These are phyloP conservation scores for Caradrina kadenii DNA, from an alignment of 2,888 invertebrate species.

Conservation along the genomic window DNA sequence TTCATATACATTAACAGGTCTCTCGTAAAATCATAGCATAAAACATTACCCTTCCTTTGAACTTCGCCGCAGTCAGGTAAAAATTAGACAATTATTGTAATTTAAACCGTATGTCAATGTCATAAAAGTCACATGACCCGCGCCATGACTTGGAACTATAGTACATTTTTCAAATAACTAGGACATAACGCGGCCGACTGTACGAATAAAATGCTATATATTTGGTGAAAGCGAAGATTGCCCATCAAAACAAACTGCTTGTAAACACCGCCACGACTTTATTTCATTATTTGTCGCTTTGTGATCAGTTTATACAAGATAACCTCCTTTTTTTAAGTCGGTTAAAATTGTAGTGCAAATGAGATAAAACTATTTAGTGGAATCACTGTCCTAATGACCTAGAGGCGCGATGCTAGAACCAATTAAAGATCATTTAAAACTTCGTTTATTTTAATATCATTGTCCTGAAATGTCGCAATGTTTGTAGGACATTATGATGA, in stretches of 20 bases:
- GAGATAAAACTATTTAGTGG: neutral
- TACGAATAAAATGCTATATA: conserved; percentile 68
- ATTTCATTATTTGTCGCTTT: neutral
- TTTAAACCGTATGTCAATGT: neutral
- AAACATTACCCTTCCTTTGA: neutral
- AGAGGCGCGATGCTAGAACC: neutral
- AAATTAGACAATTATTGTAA: conserved; percentile 5
- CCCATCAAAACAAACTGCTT: conserved; percentile 56
- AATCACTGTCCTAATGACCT: neutral
- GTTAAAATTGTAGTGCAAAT: neutral
- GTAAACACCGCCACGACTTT: conserved; percentile 69
- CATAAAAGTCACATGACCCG: neutral
- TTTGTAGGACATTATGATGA: conserved; percentile 11
- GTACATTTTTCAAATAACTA: conserved; percentile 55
- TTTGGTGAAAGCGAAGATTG: conserved; percentile 77
- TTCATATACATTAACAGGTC: neutral
- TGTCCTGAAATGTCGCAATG: neutral
- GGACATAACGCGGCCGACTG: conserved; percentile 15
- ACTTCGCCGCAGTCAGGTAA: too few species aligned
- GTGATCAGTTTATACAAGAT: neutral
- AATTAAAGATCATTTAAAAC: neutral
- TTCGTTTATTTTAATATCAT: neutral
- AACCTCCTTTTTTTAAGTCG: neutral
- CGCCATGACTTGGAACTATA: neutral
- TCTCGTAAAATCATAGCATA: conserved; percentile 4